Conservation (phyloP, 1,140 invertebrate genomes). For the Apis florea region DNA sequence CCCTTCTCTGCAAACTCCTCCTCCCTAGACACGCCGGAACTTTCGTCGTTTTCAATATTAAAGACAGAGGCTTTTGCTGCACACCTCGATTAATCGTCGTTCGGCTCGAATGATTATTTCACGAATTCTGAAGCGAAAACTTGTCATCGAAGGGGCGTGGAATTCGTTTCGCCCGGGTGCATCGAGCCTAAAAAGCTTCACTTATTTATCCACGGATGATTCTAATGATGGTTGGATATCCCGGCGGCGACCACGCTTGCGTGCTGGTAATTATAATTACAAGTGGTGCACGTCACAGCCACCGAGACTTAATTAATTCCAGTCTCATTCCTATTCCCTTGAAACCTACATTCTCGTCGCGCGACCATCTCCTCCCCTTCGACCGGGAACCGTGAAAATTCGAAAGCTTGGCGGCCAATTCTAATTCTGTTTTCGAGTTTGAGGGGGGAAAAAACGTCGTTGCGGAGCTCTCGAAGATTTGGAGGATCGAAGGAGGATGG, state of each 20-base stretch:
- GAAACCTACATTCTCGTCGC: not conserved
- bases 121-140: too few species aligned
- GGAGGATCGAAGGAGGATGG: not conserved
- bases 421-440: not conserved
- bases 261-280: constrained; percentile 15
- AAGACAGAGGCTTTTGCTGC: too few species aligned
- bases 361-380: not conserved
- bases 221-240: constrained; percentile 9
- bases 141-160: too few species aligned
- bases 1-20: constrained; percentile 26
- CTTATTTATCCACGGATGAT: not conserved
- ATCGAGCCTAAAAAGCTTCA: too few species aligned
- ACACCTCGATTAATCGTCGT: too few species aligned
- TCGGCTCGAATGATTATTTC: too few species aligned
- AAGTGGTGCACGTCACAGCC: not conserved
- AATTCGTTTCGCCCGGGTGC: too few species aligned
- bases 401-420: not conserved
- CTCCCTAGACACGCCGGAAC: constrained; percentile 18
- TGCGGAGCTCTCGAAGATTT: not conserved
- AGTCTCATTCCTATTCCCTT: not conserved
- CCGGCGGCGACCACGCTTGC: not conserved
- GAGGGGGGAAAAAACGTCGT: not conserved
- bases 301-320: constrained; percentile 15
- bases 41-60: constrained; percentile 63
- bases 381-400: not conserved